Evolutionary conservation across 2,113 vertebrate species (phyloP).

Genomic region (Centropus unirufus): DNA sequence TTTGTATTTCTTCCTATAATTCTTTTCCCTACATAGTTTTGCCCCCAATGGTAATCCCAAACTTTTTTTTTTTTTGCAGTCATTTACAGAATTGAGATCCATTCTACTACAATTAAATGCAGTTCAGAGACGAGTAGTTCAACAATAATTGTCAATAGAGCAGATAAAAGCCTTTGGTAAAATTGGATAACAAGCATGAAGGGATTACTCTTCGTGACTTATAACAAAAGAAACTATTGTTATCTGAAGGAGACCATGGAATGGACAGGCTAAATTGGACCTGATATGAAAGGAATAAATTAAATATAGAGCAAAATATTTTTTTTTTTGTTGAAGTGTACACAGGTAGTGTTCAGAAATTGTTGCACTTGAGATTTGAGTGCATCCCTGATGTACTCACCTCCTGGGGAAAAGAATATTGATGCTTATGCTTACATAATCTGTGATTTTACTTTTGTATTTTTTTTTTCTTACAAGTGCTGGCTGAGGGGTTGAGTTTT

Average conservation of each 20-base stretch:
- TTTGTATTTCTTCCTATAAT: background rate
- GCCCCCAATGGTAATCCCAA: background rate
- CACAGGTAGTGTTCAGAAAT: background rate
- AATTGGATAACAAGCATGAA: slow-evolving; percentile 46
- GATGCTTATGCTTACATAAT: accelerated
- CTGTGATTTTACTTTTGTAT: background rate
- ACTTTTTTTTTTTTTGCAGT: background rate
- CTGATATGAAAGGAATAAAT: slow-evolving; percentile 16
- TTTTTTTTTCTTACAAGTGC: background rate
- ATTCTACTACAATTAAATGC: background rate
- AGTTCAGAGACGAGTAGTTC: background rate
- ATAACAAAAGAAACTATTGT: slow-evolving; percentile 20
- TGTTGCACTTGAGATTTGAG: background rate
- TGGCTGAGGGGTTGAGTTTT: background rate
- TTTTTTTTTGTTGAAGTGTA: background rate
- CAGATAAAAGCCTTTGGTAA: slow-evolving; percentile 36
- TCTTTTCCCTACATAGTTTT: background rate
- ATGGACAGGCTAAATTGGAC: background rate
- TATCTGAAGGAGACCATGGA: background rate
- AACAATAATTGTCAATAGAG: slow-evolving; percentile 41
- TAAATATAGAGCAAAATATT: background rate
- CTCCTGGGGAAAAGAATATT: background rate
- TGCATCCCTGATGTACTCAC: background rate
- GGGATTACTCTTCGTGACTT: slow-evolving; percentile 37
- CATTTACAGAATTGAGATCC: background rate